Conservation (phyloP, 2,113 vertebrate species). For the Tinamus guttatus region DNA sequence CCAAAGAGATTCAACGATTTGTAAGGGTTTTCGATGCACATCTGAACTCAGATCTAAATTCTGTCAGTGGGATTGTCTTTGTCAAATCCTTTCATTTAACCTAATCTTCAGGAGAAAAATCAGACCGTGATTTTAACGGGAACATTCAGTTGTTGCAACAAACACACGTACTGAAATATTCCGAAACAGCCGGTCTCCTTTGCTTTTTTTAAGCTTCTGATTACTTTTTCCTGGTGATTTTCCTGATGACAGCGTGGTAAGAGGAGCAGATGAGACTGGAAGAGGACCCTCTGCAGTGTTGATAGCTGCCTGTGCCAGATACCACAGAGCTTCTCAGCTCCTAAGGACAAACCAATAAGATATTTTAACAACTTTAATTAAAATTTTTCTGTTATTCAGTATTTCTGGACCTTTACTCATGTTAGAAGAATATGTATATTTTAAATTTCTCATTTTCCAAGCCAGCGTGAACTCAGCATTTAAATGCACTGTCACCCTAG, state of each 20-base stretch:
- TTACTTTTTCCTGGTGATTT: constrained; percentile 47
- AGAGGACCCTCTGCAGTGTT: background rate
- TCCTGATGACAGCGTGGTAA: background rate
- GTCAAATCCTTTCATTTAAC: constrained; percentile 49
- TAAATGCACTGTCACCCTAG: background rate
- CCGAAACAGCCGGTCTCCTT: constrained; percentile 57
- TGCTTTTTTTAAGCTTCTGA: constrained; percentile 58
- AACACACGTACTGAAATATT: constrained; percentile 51
- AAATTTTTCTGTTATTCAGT: background rate
- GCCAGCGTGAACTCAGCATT: background rate
- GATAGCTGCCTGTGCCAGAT: background rate
- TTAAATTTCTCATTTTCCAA: background rate
- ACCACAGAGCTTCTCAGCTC: background rate
- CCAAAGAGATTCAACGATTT: background rate
- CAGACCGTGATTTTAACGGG: constrained; percentile 42
- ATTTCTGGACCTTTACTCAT: background rate
- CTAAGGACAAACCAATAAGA: background rate
- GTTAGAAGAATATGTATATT: background rate
- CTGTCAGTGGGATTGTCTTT: background rate
- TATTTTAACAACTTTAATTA: background rate
- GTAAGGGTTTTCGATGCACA: background rate
- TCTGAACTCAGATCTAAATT: constrained; percentile 6
- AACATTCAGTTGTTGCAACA: constrained; percentile 1
- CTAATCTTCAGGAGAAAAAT: constrained; percentile 36
- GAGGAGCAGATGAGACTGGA: constrained; percentile 13